Conservation (phyloP, 2,113 vertebrate genomes). For the Neolamprologus modestus region DNA sequence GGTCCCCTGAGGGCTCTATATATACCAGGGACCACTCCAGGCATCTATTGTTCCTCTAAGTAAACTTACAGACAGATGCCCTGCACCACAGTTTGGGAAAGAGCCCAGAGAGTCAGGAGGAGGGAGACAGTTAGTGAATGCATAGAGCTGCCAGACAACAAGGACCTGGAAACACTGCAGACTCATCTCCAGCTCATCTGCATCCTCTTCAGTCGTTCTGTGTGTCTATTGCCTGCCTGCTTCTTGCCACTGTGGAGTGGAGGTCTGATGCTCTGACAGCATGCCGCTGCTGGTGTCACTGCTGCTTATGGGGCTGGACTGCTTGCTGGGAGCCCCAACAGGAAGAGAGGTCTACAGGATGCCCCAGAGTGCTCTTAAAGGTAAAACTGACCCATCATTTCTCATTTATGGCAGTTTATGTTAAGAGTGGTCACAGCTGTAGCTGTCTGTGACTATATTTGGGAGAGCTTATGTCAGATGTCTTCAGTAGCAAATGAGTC, state of each 20-base stretch:
- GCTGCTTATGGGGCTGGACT: conserved; percentile 57
- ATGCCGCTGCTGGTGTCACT: conserved; percentile 63
- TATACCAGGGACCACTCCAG: conserved; percentile 71
- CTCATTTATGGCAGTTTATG: not conserved
- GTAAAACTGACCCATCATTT: conserved; percentile 49
- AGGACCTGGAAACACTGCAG: not conserved
- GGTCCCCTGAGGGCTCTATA: conserved; percentile 74
- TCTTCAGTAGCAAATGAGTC: not conserved
- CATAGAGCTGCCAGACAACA: conserved; percentile 10
- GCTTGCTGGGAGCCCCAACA: conserved; percentile 62
- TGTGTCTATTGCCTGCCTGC: not conserved
- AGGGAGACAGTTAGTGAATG: conserved; percentile 31
- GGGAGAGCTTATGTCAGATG: not conserved
- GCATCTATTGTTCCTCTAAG: conserved; percentile 68
- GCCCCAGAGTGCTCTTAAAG: conserved; percentile 79
- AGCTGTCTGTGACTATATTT: not conserved
- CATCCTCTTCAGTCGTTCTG: not conserved
- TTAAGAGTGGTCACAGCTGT: not conserved
- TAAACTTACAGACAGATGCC: conserved; percentile 70
- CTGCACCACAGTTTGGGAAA: conserved; percentile 50
- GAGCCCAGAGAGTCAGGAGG: conserved; percentile 47
- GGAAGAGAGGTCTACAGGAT: conserved; percentile 80
- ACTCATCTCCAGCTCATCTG: conserved; percentile 10
- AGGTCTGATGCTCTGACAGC: conserved; percentile 51
- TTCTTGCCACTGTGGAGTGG: conserved; percentile 6